Evolutionary conservation across 2,113 vertebrate genomes (phyloP), one percentile per base, ranked within the genome.

Genomic region (Apodemus speciosus): DNA sequence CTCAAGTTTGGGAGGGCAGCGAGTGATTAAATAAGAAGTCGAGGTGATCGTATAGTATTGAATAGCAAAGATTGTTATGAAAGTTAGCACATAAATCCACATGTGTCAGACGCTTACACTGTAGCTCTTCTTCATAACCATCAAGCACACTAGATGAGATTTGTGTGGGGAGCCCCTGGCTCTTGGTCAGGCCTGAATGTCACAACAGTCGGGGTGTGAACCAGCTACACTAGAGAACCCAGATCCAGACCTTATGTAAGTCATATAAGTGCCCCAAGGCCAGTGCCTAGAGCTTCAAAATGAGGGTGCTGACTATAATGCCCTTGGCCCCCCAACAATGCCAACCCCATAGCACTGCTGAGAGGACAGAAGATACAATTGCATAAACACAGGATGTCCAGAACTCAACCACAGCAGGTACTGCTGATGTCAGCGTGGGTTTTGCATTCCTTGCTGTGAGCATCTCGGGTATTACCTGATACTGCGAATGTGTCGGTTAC

Each of bases 51-150:
- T 16, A 2, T 81, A 25, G 27, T 81, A 16, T 40, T 60, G 56
- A 94, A 85, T 86, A 79, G 85, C 21, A 3, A 51, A 3, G 25
- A 27, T 85, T 62, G 18, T 58, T 90, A 85, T 88, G 92, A 91
- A 69, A 89, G 75, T 93, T 56, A 85, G 84, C 14, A 43, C 76
- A 62, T 20, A 92, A 66, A 49, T 79, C 51, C 53, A 84, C 80
- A 86, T 76, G 89, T 71, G 60, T 69, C 21, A 49, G 49, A 91
- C 32, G 73, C 30, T 89, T 76, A 58, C 90, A 71, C 72, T 68
- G 62, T 8, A 94, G 53, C 32, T 51, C 73, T 64, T 92, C 46
- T 64, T 92, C 46, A 13, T 35, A 93, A 72, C 72, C 58, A 85
- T 73, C 32, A 88, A 64, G 20, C 35, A 81, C 46, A 64, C n/a